A percentile compares a stretch with the other conserved stretches of the same genome.
These are phyloP conservation scores for Galerucella pusilla DNA, from an alignment of 2,888 invertebrate species.

Conservation along the genomic window DNA sequence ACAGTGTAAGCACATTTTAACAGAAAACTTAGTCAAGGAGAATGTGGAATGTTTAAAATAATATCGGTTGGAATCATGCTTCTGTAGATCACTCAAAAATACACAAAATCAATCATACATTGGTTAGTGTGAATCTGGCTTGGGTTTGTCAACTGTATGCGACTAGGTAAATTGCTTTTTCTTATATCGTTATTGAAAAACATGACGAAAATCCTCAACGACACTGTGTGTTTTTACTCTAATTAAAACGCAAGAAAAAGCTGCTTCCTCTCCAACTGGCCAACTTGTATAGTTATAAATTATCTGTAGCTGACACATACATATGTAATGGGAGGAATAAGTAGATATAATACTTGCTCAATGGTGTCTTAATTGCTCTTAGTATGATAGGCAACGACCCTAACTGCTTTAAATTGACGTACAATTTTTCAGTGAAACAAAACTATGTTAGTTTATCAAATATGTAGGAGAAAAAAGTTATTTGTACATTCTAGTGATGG, in stretches of 20 bases:
- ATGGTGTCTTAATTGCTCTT: neutral
- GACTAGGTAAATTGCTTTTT: no score
- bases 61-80: neutral
- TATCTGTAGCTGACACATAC: neutral
- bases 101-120: no score
- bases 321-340: conserved; percentile 11
- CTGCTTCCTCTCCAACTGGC: neutral
- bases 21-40: neutral
- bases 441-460: neutral
- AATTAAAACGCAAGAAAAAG: neutral
- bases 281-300: neutral
- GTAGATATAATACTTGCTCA: neutral
- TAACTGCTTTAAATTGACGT: neutral
- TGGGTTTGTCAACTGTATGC: no score
- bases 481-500: neutral
- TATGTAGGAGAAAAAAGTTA: neutral
- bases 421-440: neutral
- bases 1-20: conserved; percentile 7
- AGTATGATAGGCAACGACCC: neutral
- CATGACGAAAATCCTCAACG: no score
- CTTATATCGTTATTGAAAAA: no score
- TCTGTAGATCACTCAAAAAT: neutral
- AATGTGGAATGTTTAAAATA: neutral
- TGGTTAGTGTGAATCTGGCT: no score
- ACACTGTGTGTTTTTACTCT: no score